phyloP scores from a whole-genome alignment of 2,797 vertebrate genomes.

The Masticophis lateralis region DNA sequence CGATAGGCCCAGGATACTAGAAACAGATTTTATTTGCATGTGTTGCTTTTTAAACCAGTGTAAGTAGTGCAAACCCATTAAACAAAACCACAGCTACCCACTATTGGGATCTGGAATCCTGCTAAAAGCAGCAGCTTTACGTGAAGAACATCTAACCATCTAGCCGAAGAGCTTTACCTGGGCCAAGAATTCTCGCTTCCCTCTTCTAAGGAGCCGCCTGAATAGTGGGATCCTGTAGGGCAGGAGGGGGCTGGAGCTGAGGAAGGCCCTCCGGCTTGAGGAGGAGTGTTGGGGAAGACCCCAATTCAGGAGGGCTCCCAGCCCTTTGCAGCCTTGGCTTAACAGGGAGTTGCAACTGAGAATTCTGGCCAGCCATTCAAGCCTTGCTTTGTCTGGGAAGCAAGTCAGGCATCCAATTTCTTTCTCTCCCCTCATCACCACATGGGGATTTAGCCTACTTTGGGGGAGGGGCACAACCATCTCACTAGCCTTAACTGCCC shows the following conservation, averaged over 20 bases:
- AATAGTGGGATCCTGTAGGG: background rate
- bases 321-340: background rate
- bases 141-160: fast-evolving
- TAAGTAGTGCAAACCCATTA: fast-evolving
- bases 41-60: background rate
- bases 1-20: background rate
- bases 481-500: background rate
- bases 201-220: background rate
- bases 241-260: background rate
- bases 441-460: background rate
- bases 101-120: background rate
- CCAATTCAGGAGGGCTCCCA: background rate
- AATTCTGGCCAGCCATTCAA: background rate
- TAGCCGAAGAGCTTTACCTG: background rate
- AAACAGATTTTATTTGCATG: conserved; percentile 52
- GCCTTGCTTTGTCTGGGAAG: background rate
- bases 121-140: background rate
- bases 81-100: fast-evolving
- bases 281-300: background rate
- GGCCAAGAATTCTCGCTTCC: background rate
- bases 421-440: background rate
- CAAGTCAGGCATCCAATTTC: background rate
- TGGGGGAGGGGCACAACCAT: background rate
- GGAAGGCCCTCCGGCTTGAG: background rate
- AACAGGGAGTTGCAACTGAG: background rate